Conservation (phyloP, 1,140 invertebrate species). For the fruit fly (Drosophila melanogaster) region Release_6_plus_ISO1_MT NT_033777.3:16017501-16018000, state of each 20-base stretch:
- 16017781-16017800: conserved; percentile 53
- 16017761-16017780: conserved; percentile 56
- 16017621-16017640: conserved; percentile 64
- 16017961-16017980: conserved; percentile 68
- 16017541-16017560: conserved; percentile 53
- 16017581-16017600: conserved; percentile 45
- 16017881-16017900: conserved; percentile 59
- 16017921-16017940: conserved; percentile 38
- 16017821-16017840: conserved; percentile 39
- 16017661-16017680: neutral
- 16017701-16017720: conserved; percentile 63
- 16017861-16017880: conserved; percentile 50
- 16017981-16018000: conserved; percentile 89
- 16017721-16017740: conserved; percentile 78
- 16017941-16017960: conserved; percentile 65
- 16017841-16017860: conserved; percentile 68
- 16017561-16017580: conserved; percentile 55
- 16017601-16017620: conserved; percentile 49
- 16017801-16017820: conserved; percentile 49
- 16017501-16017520: conserved; percentile 65
- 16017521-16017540: conserved; percentile 64
- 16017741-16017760: conserved; percentile 62
- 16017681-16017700: neutral
- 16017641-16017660: conserved; percentile 56
- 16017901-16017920: conserved; percentile 55